Evolutionary conservation across 2,113 vertebrate genomes (phyloP).

Genomic region (Arizona elegans): DNA sequence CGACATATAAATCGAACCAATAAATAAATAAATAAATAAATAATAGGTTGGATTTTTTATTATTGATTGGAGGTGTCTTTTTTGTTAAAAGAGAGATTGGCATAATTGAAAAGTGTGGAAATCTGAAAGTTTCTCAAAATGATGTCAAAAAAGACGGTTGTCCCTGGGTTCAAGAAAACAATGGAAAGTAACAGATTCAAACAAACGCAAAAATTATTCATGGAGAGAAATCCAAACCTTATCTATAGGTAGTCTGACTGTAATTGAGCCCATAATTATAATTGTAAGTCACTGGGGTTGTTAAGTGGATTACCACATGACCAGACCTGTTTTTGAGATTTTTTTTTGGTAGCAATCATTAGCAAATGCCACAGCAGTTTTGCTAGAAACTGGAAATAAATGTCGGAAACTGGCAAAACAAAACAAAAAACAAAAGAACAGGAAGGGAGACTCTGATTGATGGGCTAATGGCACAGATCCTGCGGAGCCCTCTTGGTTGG

Average conservation of each 20-base stretch:
- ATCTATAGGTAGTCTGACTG: not conserved
- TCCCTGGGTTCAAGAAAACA: not conserved
- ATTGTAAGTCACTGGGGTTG: too few relatives aligned
- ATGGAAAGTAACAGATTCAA: not conserved
- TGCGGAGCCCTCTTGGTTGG: too few relatives aligned
- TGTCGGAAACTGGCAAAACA: too few relatives aligned
- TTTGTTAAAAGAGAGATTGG: not conserved
- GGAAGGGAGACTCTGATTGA: not conserved
- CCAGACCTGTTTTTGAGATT: too few relatives aligned
- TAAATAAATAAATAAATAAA: too few relatives aligned
- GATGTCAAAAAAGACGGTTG: not conserved
- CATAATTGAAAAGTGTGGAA: not conserved
- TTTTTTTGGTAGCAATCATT: too few relatives aligned
- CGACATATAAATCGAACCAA: too few relatives aligned
- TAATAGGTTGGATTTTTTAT: not conserved
- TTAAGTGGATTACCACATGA: too few relatives aligned
- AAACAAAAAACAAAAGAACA: too few relatives aligned
- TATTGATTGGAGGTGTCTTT: not conserved
- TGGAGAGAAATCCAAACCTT: not conserved
- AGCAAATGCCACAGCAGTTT: too few relatives aligned
- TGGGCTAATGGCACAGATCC: not conserved
- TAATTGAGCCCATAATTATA: too few relatives aligned
- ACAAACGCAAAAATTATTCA: not conserved
- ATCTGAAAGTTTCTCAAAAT: not conserved
- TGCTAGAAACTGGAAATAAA: too few relatives aligned